Percentiles rank a stretch among this genome's conserved stretches.
Evolutionary conservation across 2,888 invertebrate genomes (phyloP).

Genomic region (Oligia strigilis): DNA sequence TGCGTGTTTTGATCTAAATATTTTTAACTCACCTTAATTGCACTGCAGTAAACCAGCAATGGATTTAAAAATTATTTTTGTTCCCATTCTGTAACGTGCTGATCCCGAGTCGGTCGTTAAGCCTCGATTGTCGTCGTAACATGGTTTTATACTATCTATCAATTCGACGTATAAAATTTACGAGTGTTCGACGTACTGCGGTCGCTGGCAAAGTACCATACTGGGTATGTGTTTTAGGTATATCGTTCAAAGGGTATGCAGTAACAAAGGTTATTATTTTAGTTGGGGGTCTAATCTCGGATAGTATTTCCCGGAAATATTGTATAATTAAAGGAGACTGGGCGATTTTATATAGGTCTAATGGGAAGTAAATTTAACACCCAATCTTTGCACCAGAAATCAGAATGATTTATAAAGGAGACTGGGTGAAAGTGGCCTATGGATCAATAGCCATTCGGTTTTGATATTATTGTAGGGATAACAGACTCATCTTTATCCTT

Average conservation of each 20-base stretch:
- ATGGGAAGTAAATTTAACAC: not conserved
- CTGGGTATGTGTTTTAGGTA: slow-evolving; percentile 13
- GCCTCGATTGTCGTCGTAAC: slow-evolving; percentile 63
- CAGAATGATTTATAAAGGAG: not conserved
- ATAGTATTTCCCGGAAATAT: not conserved
- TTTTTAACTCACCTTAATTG: not conserved
- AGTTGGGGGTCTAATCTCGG: not conserved
- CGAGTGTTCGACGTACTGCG: slow-evolving; percentile 48
- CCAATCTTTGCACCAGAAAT: not conserved
- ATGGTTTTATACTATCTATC: slow-evolving; percentile 66
- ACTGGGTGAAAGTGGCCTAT: no score
- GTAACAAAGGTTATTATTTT: slow-evolving; percentile 25
- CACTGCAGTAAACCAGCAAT: slow-evolving; percentile 29
- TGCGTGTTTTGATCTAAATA: not conserved
- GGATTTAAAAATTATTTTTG: slow-evolving; percentile 29
- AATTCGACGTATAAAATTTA: slow-evolving; percentile 65
- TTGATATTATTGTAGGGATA: no score
- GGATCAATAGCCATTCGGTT: no score
- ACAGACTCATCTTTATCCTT: no score
- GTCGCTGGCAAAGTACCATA: slow-evolving; percentile 36
- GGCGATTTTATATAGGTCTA: not conserved
- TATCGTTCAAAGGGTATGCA: slow-evolving; percentile 6
- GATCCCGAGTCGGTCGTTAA: slow-evolving; percentile 58
- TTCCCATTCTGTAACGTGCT: slow-evolving; percentile 25
- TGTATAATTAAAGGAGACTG: not conserved